Evolutionary conservation across 2,888 invertebrate genomes (phyloP).

Genomic region (Meteorus cinctellus): DNA sequence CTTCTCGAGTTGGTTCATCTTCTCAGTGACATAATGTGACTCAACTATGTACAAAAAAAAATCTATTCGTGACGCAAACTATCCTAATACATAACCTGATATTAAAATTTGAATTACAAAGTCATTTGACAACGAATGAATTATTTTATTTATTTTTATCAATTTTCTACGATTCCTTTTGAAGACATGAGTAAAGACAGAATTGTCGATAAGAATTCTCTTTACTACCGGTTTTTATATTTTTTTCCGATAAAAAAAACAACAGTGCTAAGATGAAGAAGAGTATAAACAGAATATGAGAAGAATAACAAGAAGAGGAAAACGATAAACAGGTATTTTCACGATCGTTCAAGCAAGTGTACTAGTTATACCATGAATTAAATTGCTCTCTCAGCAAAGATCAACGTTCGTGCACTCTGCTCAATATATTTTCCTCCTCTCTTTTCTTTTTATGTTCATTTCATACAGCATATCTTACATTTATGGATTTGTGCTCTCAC

Average conservation of each 20-base stretch:
- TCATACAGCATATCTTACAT: neutral
- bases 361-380: constrained; percentile 30
- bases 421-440: neutral
- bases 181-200: neutral
- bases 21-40: neutral
- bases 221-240: constrained; percentile 1
- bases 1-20: neutral
- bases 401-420: constrained; percentile 12
- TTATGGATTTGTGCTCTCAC: constrained; percentile 10
- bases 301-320: neutral
- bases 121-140: neutral
- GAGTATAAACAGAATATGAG: neutral
- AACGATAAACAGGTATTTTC: constrained; percentile 34
- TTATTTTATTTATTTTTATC: neutral
- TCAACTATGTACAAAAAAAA: neutral
- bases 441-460: neutral
- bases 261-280: neutral
- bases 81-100: neutral
- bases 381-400: constrained; percentile 29
- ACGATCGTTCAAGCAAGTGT: constrained; percentile 33
- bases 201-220: neutral
- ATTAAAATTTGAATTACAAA: neutral
- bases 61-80: neutral
- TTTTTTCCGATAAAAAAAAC: neutral
- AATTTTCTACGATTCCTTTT: neutral